Base-by-base conservation (phyloP, 2,797 vertebrate genomes). In the Dermochelys coriacea region DNA sequence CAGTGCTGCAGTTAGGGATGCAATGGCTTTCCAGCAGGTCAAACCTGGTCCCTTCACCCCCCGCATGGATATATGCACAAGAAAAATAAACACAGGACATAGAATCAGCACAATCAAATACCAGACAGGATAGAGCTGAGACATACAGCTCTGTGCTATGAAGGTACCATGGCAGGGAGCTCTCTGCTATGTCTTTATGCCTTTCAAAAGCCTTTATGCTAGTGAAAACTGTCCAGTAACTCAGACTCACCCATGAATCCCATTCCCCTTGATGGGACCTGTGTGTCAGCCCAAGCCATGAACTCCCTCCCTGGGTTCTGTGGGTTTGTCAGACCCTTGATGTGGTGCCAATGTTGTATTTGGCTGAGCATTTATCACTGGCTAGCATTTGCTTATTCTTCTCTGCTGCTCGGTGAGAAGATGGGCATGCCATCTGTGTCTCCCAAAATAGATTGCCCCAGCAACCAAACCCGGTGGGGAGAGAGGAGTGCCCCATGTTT, bases 1-100 rank as follows among this genome's bases (percentile, higher is more conserved):
- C 78, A 59, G 23, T 52, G 82, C 21, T 84, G 91, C 93, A 90
- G 87, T 92, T 90, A 85, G 78, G 93, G 82, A 91, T 90, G 68
- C n/a, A 54, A 85, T 8, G 45, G 90, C 75, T 94, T 92, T 96
- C 93, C 94, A 96, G 94, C 96, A 97, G 96, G 96, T 97, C 94
- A 96, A 96, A 93, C 86, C 68, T 71, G 68, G 37, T 11, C 10
- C n/a, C 4, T n/a, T 9, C 19, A 37, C 5, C 21, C 95, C 94
- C 89, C 85, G 93, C 91, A 64, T 91, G 86, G 68, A 82, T 4
- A 83, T 81, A 64, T 41, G 89, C 87, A 87, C 85, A 94, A 95
- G 90, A 80, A 93, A 96, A 96, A 95, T 84, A 96, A 96, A 93
- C 95, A 95, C 89, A 95, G 93, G 93, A 97, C 97, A 94, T 8